phyloP scores from a whole-genome alignment of 2,888 invertebrate genomes.

The Siphonodentalium dalli region DNA sequence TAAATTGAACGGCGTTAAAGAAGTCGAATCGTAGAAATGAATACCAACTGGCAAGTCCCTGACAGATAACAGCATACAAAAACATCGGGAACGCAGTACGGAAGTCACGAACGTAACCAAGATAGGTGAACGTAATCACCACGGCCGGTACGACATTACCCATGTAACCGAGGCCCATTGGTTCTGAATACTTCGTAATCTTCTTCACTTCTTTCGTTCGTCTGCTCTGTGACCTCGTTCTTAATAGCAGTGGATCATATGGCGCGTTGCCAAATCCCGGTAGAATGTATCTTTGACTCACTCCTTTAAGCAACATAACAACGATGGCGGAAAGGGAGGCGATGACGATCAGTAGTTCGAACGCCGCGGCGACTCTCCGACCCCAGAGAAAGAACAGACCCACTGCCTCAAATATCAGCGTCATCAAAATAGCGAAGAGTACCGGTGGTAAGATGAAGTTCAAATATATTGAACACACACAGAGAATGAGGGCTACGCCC shows the following conservation, averaged over 20 bases:
- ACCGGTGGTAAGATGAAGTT: constrained; percentile 47
- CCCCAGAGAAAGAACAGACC: constrained; percentile 41
- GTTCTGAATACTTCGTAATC: constrained; percentile 43
- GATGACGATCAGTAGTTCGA: constrained; percentile 40
- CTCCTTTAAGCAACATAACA: constrained; percentile 44
- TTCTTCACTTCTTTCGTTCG: constrained; percentile 39
- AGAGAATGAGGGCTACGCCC: constrained; percentile 35
- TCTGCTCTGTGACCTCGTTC: constrained; percentile 29
- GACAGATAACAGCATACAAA: constrained; percentile 32
- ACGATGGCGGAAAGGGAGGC: constrained; percentile 39
- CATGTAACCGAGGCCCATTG: constrained; percentile 46
- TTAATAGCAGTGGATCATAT: constrained; percentile 37
- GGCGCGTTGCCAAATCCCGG: constrained; percentile 46
- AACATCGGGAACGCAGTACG: constrained; percentile 36
- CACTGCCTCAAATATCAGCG: constrained; percentile 40
- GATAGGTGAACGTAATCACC: constrained; percentile 37
- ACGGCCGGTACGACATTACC: constrained; percentile 41
- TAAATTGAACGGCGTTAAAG: constrained; percentile 37
- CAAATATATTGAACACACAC: constrained; percentile 38
- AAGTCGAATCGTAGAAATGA: constrained; percentile 41
- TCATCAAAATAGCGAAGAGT: constrained; percentile 35
- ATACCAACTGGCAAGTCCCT: constrained; percentile 38
- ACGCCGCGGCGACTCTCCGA: constrained; percentile 37
- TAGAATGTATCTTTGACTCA: constrained; percentile 43
- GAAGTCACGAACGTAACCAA: constrained; percentile 40